Percentiles rank a stretch among this genome's conserved stretches.
phyloP scores from a whole-genome alignment of 2,888 invertebrate genomes.

The Oeneis ivallda region DNA sequence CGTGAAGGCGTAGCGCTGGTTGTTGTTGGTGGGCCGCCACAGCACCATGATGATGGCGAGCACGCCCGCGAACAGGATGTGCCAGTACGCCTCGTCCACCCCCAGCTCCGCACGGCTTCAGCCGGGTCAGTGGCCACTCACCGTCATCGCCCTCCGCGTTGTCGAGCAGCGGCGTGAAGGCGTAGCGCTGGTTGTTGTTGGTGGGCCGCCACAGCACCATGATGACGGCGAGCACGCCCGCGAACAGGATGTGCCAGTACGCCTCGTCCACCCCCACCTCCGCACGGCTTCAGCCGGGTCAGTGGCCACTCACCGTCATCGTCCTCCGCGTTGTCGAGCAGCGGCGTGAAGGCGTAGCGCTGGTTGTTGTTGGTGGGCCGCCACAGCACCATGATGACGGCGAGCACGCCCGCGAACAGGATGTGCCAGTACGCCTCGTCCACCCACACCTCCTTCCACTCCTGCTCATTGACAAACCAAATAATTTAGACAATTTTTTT shows the following conservation, averaged over 20 bases:
- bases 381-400: slow-evolving; percentile 97
- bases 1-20: slow-evolving; percentile 96
- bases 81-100: slow-evolving; percentile 98
- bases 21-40: slow-evolving; percentile 97
- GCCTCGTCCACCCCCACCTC: slow-evolving; percentile 97
- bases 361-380: slow-evolving; percentile 97
- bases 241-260: slow-evolving; percentile 97
- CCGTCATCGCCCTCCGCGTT: slow-evolving; percentile 89
- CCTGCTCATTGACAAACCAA: slow-evolving; percentile 62
- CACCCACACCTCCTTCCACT: slow-evolving; percentile 96
- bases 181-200: slow-evolving; percentile 96
- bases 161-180: slow-evolving; percentile 95
- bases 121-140: no score
- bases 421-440: slow-evolving; percentile 98
- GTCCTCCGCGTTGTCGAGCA: slow-evolving; percentile 91
- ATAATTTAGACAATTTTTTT: no score
- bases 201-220: slow-evolving; percentile 98
- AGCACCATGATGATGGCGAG: slow-evolving; percentile 95
- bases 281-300: no score
- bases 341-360: slow-evolving; percentile 95
- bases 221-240: slow-evolving; percentile 92
- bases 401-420: slow-evolving; percentile 91
- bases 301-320: slow-evolving; percentile 81
- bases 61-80: slow-evolving; percentile 93
- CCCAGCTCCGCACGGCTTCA: no score